A percentile compares a stretch with the other conserved stretches of the same genome.
phyloP scores from a whole-genome alignment of 2,888 invertebrate genomes.

The Sericinus montela region DNA sequence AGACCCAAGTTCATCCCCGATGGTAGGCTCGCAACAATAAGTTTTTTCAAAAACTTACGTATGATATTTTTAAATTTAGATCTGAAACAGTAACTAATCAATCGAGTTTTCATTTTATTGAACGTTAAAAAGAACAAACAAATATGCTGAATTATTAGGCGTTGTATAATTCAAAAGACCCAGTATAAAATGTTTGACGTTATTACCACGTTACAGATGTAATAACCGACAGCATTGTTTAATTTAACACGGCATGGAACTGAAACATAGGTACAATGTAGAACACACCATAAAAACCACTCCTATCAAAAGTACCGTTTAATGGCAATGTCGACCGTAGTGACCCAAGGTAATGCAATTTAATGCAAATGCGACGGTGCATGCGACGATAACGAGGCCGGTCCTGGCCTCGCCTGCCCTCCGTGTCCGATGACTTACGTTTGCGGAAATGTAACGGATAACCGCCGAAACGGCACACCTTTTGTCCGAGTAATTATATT shows the following conservation, averaged over 20 bases:
- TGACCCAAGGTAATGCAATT: conserved; percentile 48
- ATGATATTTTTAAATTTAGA: too few relatives aligned
- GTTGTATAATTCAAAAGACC: too few relatives aligned
- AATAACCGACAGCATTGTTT: conserved; percentile 1
- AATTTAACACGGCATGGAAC: conserved; percentile 10
- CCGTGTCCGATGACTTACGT: conserved; percentile 35
- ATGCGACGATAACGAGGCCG: conserved; percentile 40
- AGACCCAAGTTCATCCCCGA: too few relatives aligned
- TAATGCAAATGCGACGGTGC: conserved; percentile 61
- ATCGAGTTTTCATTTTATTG: too few relatives aligned
- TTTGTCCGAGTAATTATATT: not conserved
- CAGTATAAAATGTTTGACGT: too few relatives aligned
- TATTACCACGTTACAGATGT: too few relatives aligned
- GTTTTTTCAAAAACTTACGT: too few relatives aligned
- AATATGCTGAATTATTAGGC: too few relatives aligned
- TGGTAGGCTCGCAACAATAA: too few relatives aligned
- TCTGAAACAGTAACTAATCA: too few relatives aligned
- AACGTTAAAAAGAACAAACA: too few relatives aligned
- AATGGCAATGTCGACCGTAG: conserved; percentile 25
- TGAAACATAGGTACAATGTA: conserved; percentile 6
- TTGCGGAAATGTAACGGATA: conserved; percentile 40
- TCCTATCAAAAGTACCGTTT: conserved; percentile 24
- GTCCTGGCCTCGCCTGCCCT: conserved; percentile 25
- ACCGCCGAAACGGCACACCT: conserved; percentile 21
- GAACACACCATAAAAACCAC: not conserved